Evolutionary conservation across 1,140 invertebrate species (phyloP), one percentile per base, ranked within the genome.

Genomic region (Laupala kohalensis): DNA sequence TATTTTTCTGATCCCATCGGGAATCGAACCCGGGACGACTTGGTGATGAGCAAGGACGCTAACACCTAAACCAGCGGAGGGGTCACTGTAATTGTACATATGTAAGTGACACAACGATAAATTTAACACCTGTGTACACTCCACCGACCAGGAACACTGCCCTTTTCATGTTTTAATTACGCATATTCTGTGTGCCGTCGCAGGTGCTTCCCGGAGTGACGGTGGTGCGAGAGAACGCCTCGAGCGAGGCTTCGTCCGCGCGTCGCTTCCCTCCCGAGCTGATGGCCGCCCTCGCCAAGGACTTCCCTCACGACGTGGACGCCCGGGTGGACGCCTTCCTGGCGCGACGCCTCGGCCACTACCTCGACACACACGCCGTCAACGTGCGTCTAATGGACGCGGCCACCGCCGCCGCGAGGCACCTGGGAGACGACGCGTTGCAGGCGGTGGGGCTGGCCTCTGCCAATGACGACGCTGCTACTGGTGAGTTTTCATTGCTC

Each of bases 301-400:
- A 89, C 62, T 88, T 90, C 77, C 89, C 90, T 0, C 88, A 89
- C 69, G 90, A 91, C 75, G 86, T 89, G 4, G 89, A 90, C 73
- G 89, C 89, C 29, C 82, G 89, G n/a, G 77, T 93, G 24, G 90
- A 93, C 77, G 89, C 89, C 37, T 92, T 88, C 71, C 80, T 93
- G 30, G 74, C 91, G 70, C 88, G 87, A 74, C 89, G 90, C 77
- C 78, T 92, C 28, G 86, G 86, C 25, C 87, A 81, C 72, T 91
- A 91, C 69, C 79, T 93, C 25, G 88, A 88, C 76, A 88, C 85
- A 9, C 90, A 92, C 73, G 86, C 89, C 0, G 83, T 93, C 67
- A 89, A 87, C 64, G 83, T 93, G 28, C 89, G 87, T 74, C 80
- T 92, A 23, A 83, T 90, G 75, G 88, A 90, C 77, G 79, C 78